Base-by-base conservation (phyloP, 2,113 vertebrate genomes). In the Halcyon senegalensis region DNA sequence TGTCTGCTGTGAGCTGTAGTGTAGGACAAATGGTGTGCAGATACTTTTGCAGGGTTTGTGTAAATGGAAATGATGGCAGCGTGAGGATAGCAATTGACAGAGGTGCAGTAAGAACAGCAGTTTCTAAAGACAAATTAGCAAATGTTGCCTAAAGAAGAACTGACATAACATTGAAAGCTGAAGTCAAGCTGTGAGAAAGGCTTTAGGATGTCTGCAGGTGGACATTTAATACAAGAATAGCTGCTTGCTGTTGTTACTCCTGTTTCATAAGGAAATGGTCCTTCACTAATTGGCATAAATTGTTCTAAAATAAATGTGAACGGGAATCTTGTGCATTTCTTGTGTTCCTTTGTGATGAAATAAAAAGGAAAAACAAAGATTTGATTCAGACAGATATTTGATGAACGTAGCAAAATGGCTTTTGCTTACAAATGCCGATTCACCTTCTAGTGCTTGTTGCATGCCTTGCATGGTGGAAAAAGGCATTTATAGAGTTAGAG, bases 261-360 rank as follows among this genome's bases (percentile, higher is more conserved):
- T 94, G 83, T 93, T 97, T 89, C 83, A 67, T 72, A 66, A 93
- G 89, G 89, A 96, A 97, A 96, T 94, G 83, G 68, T 87, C 94
- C 94, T 95, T 95, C 74, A 70, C 92, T 97, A 95, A 95, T 94
- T 96, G 92, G 72, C 13, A 5, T 91, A 94, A 96, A 95, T 89
- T 91, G 93, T 94, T 93, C 89, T 78, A 90, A 95, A 85, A 94
- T 74, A 97, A 93, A 94, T 89, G 91, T 91, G 64, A 25, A 69
- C 56, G 64, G 50, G 58, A 95, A 62, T 92, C 93, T 72, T 69
- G 35, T 70, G 72, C 53, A 69, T 90, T 64, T 89, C 86, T 63
- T 75, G 43, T 75, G 76, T 85, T 85, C 41, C 80, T 92, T 88
- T 79, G 56, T 82, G 89, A 68, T 63, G 70, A 84, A 90, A 86